Percentiles rank a stretch among this genome's conserved stretches.
These are phyloP conservation scores for Pantala flavescens DNA, from an alignment of 1,140 invertebrate species.

Conservation along the genomic window DNA sequence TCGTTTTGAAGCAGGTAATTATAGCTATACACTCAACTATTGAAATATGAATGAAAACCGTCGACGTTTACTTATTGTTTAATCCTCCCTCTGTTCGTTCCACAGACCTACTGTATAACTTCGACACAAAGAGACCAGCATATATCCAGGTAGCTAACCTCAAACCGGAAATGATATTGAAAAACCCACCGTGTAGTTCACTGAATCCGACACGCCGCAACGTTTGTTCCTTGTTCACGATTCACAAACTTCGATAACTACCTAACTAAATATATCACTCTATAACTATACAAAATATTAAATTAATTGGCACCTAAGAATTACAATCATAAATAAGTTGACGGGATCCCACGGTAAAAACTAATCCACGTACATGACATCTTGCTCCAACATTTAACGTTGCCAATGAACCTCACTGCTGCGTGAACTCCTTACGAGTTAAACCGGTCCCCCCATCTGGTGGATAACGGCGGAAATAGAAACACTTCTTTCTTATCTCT, in stretches of 20 bases:
- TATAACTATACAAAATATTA: not conserved
- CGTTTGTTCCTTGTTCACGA: constrained; percentile 8
- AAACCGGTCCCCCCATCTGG: not conserved
- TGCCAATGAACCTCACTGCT: not conserved
- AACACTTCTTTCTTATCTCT: not conserved
- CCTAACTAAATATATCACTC: not conserved
- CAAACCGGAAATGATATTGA: constrained; percentile 6
- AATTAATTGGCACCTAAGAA: not conserved
- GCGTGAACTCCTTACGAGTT: not conserved
- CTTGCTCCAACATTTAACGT: not conserved
- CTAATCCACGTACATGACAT: not conserved
- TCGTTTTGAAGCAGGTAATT: too few species aligned
- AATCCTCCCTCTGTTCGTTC: not conserved
- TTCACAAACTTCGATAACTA: not conserved
- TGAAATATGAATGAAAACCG: too few species aligned
- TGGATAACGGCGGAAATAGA: not conserved
- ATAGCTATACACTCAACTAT: too few species aligned
- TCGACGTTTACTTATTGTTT: too few species aligned
- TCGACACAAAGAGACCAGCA: not conserved
- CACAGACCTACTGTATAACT: not conserved
- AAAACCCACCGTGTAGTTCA: constrained; percentile 1
- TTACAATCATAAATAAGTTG: not conserved
- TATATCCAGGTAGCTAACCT: not conserved
- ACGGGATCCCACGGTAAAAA: not conserved
- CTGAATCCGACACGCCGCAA: constrained; percentile 2